Evolutionary conservation across 1,140 invertebrate species (phyloP), one percentile per base, ranked within the genome.

Genomic region (Potamilus streckersoni): DNA sequence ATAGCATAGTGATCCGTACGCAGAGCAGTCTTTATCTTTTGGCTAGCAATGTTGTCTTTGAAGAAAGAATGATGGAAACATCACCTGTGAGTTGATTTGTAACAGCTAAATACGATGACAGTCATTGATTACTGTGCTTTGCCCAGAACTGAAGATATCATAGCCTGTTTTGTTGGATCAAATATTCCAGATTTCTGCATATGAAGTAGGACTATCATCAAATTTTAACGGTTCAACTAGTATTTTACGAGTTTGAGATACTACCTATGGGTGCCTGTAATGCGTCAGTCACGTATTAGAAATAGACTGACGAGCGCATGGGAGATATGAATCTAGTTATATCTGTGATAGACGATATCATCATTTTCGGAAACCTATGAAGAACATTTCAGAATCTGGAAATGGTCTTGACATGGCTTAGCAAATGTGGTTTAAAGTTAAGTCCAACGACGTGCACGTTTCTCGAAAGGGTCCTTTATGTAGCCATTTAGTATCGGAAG

Each of bases 161-260:
- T 58, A 23, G 62, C 67, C 23, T 27, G 55, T 20, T 23, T 66
- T 13, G 49, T 27, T 73, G 71, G 64, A 17, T 23, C 62, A 13
- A 19, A 17, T 73, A 66, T 6, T 73, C 65, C n/a, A 73, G 5
- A 1, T n/a, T 31, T 0, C 23, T 66, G 55, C 62, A 73, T 56
- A 57, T 73, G 71, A 65, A 67, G 8, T 23, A 20, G 17, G 71
- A 57, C 0, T 66, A 67, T n/a, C 64, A 73, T 31, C 70, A 71
- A 31, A 49, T 55, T 56, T 20, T 23, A 19, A 16, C 64, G n/a
- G 70, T 49, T 16, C 59, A 67, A 31, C 27, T 31, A 31, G 27
- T 31, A 31, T 31, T 31, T 4, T 31, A 31, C 27, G 27, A 31
- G 27, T 31, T 31, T 31, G 27, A 31, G 0, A 31, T 31, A 31